Conservation (phyloP, 2,113 vertebrate species). For the Corvus hawaiiensis region DNA sequence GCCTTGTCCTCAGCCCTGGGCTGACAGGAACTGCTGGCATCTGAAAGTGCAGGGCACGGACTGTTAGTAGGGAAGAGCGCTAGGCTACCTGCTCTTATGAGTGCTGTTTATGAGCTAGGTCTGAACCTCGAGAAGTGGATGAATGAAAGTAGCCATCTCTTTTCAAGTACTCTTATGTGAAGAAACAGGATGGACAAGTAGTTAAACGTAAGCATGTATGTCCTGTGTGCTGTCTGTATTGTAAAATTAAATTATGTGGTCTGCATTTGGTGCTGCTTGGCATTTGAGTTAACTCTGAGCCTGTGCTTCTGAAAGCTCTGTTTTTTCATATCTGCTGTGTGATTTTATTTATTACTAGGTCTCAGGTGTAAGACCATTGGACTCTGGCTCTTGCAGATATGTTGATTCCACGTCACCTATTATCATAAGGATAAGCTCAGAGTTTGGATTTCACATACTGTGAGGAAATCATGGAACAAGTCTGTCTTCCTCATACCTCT, state of each 20-base stretch:
- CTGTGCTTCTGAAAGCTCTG: neutral
- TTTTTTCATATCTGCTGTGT: accelerated
- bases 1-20: no score
- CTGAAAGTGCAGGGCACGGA: accelerated
- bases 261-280: neutral
- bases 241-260: accelerated
- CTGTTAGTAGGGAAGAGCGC: neutral
- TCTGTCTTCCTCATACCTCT: neutral
- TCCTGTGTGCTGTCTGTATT: no score
- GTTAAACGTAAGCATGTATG: accelerated
- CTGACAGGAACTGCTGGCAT: accelerated
- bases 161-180: neutral
- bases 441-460: neutral
- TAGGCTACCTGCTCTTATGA: accelerated
- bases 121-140: neutral
- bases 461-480: neutral
- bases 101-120: neutral
- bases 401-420: accelerated
- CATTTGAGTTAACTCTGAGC: neutral
- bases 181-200: neutral
- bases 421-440: neutral
- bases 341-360: neutral
- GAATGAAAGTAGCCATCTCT: neutral
- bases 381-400: neutral
- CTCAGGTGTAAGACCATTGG: neutral